Conservation (phyloP, 1,140 invertebrate species). For the Meloidogyne floridensis region DNA sequence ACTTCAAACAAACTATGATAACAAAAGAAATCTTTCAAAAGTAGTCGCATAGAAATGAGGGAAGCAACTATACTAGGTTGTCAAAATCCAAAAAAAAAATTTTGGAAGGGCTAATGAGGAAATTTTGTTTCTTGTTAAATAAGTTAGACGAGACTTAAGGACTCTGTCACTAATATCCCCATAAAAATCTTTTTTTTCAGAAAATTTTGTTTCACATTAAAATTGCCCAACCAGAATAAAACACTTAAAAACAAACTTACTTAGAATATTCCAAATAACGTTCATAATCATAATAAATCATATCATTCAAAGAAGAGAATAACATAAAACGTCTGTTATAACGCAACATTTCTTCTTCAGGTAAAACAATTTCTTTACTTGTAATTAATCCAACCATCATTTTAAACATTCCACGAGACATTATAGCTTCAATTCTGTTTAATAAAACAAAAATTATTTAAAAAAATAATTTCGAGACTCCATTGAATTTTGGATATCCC, state of each 20-base stretch:
- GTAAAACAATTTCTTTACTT: slow-evolving; percentile 16
- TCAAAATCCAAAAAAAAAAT: too few species aligned
- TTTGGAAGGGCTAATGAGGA: too few species aligned
- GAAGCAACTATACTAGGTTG: too few species aligned
- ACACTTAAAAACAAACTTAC: slow-evolving; percentile 10
- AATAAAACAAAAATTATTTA: neutral
- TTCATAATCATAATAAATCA: slow-evolving; percentile 29
- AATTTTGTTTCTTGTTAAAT: too few species aligned
- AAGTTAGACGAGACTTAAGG: too few species aligned
- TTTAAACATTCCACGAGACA: slow-evolving; percentile 23
- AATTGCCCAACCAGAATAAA: neutral
- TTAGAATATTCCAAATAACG: slow-evolving; percentile 24
- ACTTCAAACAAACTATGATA: too few species aligned
- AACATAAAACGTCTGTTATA: slow-evolving; percentile 21
- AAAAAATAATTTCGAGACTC: neutral
- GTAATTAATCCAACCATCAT: slow-evolving; percentile 23
- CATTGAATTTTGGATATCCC: too few species aligned
- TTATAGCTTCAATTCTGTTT: slow-evolving; percentile 17
- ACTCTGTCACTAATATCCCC: too few species aligned
- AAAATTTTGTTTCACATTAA: too few species aligned
- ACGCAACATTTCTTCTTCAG: slow-evolving; percentile 24
- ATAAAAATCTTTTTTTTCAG: too few species aligned
- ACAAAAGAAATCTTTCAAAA: too few species aligned
- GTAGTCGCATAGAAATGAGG: too few species aligned
- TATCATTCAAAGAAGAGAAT: slow-evolving; percentile 5